Percentiles rank a stretch among this genome's conserved stretches.
These are phyloP conservation scores for Drymodes brunneopygia DNA, from an alignment of 2,113 vertebrate species.

Conservation along the genomic window DNA sequence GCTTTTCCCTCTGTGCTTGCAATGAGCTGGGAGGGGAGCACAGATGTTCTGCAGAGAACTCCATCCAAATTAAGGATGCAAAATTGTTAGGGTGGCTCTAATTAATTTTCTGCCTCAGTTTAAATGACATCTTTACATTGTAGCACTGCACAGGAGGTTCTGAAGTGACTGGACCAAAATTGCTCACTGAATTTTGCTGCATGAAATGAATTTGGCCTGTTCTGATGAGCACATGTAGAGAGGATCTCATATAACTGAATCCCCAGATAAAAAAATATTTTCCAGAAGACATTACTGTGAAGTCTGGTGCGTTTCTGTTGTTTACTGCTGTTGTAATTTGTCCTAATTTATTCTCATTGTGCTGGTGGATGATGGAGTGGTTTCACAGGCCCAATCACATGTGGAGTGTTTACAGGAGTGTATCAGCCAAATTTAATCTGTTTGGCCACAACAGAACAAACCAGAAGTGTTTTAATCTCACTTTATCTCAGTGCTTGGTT, in stretches of 20 bases:
- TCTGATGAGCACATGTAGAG: not conserved
- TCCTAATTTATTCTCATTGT: not conserved
- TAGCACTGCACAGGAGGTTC: not conserved
- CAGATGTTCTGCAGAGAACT: constrained; percentile 42
- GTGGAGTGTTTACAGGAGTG: not conserved
- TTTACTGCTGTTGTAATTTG: not conserved
- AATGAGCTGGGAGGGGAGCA: constrained; percentile 37
- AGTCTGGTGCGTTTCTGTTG: not conserved
- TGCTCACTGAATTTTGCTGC: not conserved
- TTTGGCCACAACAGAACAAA: not conserved
- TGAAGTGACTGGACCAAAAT: not conserved
- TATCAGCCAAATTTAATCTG: not conserved
- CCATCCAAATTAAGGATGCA: not conserved
- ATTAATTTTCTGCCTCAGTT: constrained; percentile 38
- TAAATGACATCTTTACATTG: not conserved
- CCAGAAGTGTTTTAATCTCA: not conserved
- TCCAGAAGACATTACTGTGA: not conserved
- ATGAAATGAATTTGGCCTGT: not conserved
- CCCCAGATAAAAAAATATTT: not conserved
- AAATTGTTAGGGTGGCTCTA: constrained; percentile 20
- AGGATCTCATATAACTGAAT: not conserved
- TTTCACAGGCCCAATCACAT: not conserved
- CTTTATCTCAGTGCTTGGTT: not conserved
- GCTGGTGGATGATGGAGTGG: not conserved
- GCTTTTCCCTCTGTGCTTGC: not conserved